Base-by-base conservation (phyloP, 2,888 invertebrate species). In the Cremastinae sp. region DNA sequence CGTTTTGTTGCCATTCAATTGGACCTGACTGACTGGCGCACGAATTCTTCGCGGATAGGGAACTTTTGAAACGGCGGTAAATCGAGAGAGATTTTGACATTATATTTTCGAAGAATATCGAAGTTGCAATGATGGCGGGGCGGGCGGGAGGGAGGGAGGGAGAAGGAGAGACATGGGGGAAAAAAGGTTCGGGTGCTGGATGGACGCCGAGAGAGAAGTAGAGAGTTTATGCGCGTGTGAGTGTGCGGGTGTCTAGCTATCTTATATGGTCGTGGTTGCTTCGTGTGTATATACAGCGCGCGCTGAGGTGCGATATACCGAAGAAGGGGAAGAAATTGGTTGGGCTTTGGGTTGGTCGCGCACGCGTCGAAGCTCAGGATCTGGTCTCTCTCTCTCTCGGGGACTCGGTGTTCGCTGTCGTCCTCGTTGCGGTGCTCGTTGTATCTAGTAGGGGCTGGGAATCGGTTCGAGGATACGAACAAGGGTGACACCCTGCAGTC, bases 401-500 rank as follows among this genome's bases (percentile, higher is more conserved):
- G 16, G n/a, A 3, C 53, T 28, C 51, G 18, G 51, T 28, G 53
- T 45, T 56, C 36, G 2, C 20, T 14, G 45, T 53, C 54, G 1
- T 28, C 22, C 34, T 61, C 49, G 53, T 36, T 22, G 61, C 56
- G 41, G 65, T 54, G 28, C 28, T 28, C 28, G 28, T 28, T 28
- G 28, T 51, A 62, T 62, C 66, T 53, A 12, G 58, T 36, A 79
- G 79, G 73, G 69, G 80, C 78, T 81, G 80, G 78, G 81, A 81
- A 81, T 78, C 82, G 82, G 75, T 82, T 82, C 83, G 86, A 84
- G 83, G 85, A 74, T 81, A 80, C 84, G 81, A 82, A 72, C 84
- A 82, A 87, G 87, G 89, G 88, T 87, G 89, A 88, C 89, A 89
- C 88, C 89, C 89, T 88, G 88, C 88, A 89, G 89, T 89, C 88